A percentile compares a stretch with the other conserved stretches of the same genome.
These are phyloP conservation scores for Mastomys coucha DNA, from an alignment of 2,113 vertebrate genomes.

Conservation along the genomic window DNA sequence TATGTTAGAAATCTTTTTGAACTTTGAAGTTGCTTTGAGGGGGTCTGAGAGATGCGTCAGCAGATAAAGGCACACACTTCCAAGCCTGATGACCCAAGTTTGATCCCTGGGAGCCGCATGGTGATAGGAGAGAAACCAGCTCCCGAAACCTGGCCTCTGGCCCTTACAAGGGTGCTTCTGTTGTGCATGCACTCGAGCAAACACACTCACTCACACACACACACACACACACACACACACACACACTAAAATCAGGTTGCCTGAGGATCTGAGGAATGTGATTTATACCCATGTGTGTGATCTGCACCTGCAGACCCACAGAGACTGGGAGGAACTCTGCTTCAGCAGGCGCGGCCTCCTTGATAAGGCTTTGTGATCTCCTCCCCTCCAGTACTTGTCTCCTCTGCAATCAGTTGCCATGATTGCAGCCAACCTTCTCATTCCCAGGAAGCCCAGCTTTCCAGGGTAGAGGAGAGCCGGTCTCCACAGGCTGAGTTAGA, in stretches of 20 bases:
- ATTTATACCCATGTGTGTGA: background rate
- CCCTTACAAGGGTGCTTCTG: background rate
- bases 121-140: background rate
- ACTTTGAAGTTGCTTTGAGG: background rate
- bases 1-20: background rate
- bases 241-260: background rate
- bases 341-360: background rate
- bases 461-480: background rate
- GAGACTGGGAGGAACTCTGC: background rate
- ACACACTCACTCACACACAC: background rate
- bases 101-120: background rate
- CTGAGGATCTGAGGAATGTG: background rate
- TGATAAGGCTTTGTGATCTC: background rate
- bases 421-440: background rate
- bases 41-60: background rate
- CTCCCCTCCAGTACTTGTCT: background rate
- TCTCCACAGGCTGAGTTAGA: background rate
- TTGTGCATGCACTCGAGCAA: rapidly evolving
- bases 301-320: no score
- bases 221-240: background rate
- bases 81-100: background rate
- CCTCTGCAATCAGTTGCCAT: background rate
- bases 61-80: background rate
- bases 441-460: background rate
- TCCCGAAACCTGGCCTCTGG: background rate